These are phyloP conservation scores for Labeo catla DNA, from an alignment of 2,113 vertebrate genomes.

Conservation along the genomic window DNA sequence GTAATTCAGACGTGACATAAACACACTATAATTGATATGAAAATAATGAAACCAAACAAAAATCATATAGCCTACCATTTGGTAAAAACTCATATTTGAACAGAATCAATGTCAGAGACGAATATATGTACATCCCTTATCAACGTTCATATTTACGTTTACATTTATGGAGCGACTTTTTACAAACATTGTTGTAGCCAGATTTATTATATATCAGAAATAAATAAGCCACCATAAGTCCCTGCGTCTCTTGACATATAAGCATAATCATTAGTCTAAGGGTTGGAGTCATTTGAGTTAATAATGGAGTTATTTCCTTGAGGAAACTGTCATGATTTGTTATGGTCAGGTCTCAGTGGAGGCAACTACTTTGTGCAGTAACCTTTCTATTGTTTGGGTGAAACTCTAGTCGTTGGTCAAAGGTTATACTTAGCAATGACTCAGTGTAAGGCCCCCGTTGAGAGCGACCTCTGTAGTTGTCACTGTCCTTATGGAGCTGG, in stretches of 20 bases:
- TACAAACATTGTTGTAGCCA: not conserved
- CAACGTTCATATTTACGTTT: not conserved
- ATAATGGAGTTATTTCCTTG: slow-evolving; percentile 13
- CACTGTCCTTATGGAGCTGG: slow-evolving; percentile 36
- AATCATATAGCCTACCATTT: not conserved
- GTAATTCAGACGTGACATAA: too few relatives aligned
- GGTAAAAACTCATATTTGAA: not conserved
- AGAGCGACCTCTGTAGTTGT: slow-evolving; percentile 31
- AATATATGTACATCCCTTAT: not conserved
- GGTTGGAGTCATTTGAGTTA: too few relatives aligned
- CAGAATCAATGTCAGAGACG: not conserved
- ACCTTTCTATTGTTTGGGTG: slow-evolving; percentile 47
- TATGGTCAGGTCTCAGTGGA: slow-evolving; percentile 45
- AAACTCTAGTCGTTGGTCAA: slow-evolving; percentile 36
- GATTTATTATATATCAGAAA: not conserved
- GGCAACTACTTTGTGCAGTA: slow-evolving; percentile 35
- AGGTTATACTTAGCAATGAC: slow-evolving; percentile 41
- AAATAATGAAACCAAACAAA: too few relatives aligned
- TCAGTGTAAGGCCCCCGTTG: slow-evolving; percentile 32
- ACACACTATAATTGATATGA: too few relatives aligned
- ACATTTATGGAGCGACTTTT: not conserved
- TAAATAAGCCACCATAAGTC: not conserved
- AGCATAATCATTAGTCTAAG: not conserved
- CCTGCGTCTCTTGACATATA: not conserved
- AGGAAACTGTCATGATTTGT: slow-evolving; percentile 42